Conservation (phyloP, 2,797 vertebrate genomes). For the Astyanax mexicanus region DNA sequence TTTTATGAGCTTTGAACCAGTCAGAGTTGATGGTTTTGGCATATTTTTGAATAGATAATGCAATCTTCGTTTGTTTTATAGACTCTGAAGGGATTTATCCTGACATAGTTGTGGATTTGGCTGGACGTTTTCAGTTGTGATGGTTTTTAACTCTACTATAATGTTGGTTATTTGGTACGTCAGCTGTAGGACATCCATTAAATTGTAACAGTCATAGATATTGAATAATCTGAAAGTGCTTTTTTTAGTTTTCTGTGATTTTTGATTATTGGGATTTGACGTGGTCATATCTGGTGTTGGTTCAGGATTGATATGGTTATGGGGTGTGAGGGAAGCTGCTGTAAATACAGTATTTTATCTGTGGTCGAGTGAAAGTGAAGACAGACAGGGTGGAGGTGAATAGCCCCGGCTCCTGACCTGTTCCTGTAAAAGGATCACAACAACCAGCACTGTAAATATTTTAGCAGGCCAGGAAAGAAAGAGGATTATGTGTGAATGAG, state of each 20-base stretch:
- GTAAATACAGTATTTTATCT: not conserved
- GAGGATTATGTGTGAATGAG: not conserved
- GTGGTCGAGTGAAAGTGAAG: slow-evolving; percentile 6
- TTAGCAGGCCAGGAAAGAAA: slow-evolving; percentile 25
- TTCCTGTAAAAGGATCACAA: slow-evolving; percentile 36
- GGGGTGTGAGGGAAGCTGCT: not conserved
- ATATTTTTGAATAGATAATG: no score
- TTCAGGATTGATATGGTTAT: not conserved
- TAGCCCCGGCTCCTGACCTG: slow-evolving; percentile 25
- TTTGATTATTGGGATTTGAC: no score
- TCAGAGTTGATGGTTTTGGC: no score
- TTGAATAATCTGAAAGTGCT: not conserved
- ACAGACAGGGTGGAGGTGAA: slow-evolving; percentile 12
- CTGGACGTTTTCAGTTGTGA: no score
- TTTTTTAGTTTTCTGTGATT: not conserved
- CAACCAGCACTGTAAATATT: slow-evolving; percentile 45
- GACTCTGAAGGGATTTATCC: no score
- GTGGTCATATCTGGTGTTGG: not conserved
- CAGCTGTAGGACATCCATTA: not conserved
- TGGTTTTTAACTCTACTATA: no score
- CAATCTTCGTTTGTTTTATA: no score
- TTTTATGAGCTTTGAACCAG: not conserved
- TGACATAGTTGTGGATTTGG: no score
- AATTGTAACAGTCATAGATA: no score
- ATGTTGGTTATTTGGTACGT: no score